These are phyloP conservation scores for Protobothrops flavoviridis DNA, from an alignment of 2,113 vertebrate species.

Conservation along the genomic window DNA sequence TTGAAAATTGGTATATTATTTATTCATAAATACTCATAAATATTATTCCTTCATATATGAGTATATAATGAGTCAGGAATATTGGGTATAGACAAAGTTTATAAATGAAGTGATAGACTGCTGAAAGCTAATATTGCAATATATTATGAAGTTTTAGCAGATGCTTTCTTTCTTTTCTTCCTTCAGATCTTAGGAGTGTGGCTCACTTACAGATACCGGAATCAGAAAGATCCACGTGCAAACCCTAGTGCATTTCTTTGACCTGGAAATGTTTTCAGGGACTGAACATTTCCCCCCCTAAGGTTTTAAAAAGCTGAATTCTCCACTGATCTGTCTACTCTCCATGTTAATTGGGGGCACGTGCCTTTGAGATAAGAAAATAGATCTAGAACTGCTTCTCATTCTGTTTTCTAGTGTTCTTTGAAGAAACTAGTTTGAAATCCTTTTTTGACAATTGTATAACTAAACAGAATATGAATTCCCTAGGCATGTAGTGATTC, in stretches of 20 bases:
- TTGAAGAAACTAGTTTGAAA: conserved; percentile 49
- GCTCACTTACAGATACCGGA: conserved; percentile 92
- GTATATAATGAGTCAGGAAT: not conserved
- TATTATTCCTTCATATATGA: not conserved
- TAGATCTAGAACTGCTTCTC: not conserved
- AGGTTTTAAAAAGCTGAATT: conserved; percentile 60
- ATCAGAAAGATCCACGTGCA: conserved; percentile 90
- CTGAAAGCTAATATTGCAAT: not conserved
- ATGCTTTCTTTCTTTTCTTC: conserved; percentile 1
- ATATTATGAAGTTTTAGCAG: not conserved
- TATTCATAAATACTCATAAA: not conserved
- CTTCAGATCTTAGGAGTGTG: conserved; percentile 93
- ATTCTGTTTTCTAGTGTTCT: conserved; percentile 24
- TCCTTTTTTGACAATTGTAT: conserved; percentile 46
- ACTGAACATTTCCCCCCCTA: conserved; percentile 42
- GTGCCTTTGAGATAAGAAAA: conserved; percentile 19
- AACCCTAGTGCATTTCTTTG: conserved; percentile 95
- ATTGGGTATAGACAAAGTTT: not conserved
- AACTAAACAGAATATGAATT: conserved; percentile 43
- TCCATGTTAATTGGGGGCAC: conserved; percentile 21
- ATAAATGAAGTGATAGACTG: not conserved
- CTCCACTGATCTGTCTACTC: conserved; percentile 42
- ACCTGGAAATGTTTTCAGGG: conserved; percentile 42
- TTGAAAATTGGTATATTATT: not conserved
- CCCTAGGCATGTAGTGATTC: conserved; percentile 21